These are phyloP conservation scores for Notodonta ziczac DNA, from an alignment of 2,888 invertebrate genomes.

Conservation along the genomic window DNA sequence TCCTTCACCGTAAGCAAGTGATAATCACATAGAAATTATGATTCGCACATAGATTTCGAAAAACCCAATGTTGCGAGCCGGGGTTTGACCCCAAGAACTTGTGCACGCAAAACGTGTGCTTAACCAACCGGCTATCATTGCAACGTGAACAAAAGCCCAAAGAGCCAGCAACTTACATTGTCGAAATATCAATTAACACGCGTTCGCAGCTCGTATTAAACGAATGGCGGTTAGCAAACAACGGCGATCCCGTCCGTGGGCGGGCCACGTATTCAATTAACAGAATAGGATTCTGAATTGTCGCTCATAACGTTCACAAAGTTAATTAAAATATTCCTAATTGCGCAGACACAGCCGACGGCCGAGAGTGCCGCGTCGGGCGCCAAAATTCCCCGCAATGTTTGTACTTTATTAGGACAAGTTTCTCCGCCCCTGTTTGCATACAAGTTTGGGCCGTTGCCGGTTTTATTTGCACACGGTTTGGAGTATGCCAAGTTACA, in stretches of 20 bases:
- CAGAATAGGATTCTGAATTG: conserved; percentile 71
- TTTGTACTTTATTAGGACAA: conserved; percentile 78
- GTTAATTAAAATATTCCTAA: conserved; percentile 76
- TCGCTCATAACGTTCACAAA: conserved; percentile 70
- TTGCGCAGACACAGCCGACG: conserved; percentile 49
- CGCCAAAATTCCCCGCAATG: conserved; percentile 61
- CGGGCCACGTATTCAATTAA: conserved; percentile 73
- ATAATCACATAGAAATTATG: no score
- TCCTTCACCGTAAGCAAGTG: no score
- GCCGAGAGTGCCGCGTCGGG: conserved; percentile 34
- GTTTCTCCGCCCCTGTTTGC: conserved; percentile 69
- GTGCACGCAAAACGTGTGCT: no score
- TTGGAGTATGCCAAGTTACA: conserved; percentile 37
- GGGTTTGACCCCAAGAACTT: no score
- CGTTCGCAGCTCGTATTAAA: conserved; percentile 44
- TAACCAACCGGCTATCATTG: no score
- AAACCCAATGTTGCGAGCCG: no score
- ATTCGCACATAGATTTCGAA: no score
- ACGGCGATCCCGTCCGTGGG: conserved; percentile 46
- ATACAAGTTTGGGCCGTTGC: conserved; percentile 45
- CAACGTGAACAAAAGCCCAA: conserved; percentile 3
- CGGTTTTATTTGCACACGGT: conserved; percentile 46
- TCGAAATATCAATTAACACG: conserved; percentile 47
- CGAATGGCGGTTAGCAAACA: conserved; percentile 58
- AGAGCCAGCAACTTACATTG: conserved; percentile 18